These are phyloP conservation scores for Piscicola geometra DNA, from an alignment of 2,888 invertebrate species.

Conservation along the genomic window DNA sequence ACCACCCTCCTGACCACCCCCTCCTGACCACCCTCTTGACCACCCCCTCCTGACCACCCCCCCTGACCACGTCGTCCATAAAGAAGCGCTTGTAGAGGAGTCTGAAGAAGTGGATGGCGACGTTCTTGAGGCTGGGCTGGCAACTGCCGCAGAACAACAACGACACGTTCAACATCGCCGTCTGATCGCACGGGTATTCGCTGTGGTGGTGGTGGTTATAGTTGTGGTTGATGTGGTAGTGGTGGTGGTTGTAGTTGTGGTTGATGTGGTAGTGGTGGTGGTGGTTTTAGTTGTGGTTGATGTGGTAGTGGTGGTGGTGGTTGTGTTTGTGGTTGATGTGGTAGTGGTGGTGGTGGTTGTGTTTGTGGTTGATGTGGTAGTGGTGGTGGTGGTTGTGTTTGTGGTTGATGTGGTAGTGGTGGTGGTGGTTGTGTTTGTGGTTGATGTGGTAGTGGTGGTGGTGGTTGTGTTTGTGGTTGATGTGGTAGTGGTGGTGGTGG, in stretches of 20 bases:
- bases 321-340: not conserved
- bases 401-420: no score
- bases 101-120: conserved; percentile 86
- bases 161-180: conserved; percentile 93
- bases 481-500: no score
- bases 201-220: conserved; percentile 46
- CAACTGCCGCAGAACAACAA: conserved; percentile 93
- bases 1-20: conserved; percentile 29
- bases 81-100: conserved; percentile 88
- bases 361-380: no score
- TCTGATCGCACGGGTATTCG: conserved; percentile 69
- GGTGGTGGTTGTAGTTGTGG: not conserved
- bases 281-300: not conserved
- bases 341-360: not conserved
- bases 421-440: no score
- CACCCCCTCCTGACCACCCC: conserved; percentile 1
- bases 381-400: no score
- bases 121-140: conserved; percentile 82
- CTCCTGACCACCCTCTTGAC: conserved; percentile 21
- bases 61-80: conserved; percentile 60
- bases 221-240: not conserved
- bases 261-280: not conserved
- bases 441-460: no score
- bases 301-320: not conserved
- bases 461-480: no score